phyloP scores from a whole-genome alignment of 2,888 invertebrate genomes.

The Acronicta alni region DNA sequence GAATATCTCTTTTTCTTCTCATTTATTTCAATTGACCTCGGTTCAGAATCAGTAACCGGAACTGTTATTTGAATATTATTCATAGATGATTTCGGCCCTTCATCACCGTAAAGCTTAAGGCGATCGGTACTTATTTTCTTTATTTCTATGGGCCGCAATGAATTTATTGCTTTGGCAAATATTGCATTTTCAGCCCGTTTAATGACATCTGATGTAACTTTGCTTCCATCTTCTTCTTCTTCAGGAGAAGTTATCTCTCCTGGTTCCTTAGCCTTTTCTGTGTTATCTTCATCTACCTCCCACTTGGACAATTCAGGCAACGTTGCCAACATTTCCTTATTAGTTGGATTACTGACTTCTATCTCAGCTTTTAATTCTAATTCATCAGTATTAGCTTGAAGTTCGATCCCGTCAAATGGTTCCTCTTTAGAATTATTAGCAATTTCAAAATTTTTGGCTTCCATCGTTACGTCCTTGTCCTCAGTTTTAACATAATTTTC shows the following conservation, averaged over 20 bases:
- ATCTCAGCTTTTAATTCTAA: constrained; percentile 87
- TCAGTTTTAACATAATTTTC: constrained; percentile 88
- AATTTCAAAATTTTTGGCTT: constrained; percentile 69
- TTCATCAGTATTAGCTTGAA: constrained; percentile 89
- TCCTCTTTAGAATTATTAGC: constrained; percentile 81
- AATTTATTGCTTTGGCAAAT: constrained; percentile 96
- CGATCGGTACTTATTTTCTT: constrained; percentile 92
- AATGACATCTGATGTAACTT: constrained; percentile 95
- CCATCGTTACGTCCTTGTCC: constrained; percentile 62
- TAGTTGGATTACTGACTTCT: constrained; percentile 68
- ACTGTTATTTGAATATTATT: constrained; percentile 89
- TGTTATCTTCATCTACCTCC: constrained; percentile 92
- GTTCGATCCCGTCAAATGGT: constrained; percentile 89
- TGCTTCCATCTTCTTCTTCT: constrained; percentile 89
- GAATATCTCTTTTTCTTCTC: constrained; percentile 81
- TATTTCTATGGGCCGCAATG: constrained; percentile 93
- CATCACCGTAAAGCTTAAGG: constrained; percentile 91
- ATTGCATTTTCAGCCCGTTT: constrained; percentile 97
- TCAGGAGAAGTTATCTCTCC: constrained; percentile 85
- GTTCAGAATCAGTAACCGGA: constrained; percentile 81
- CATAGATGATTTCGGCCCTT: constrained; percentile 75
- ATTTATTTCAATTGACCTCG: constrained; percentile 83
- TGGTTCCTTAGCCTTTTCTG: constrained; percentile 80
- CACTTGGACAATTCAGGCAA: constrained; percentile 96
- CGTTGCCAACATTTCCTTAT: constrained; percentile 91